These are phyloP conservation scores for Cancer borealis DNA, from an alignment of 2,888 invertebrate genomes.

Conservation along the genomic window DNA sequence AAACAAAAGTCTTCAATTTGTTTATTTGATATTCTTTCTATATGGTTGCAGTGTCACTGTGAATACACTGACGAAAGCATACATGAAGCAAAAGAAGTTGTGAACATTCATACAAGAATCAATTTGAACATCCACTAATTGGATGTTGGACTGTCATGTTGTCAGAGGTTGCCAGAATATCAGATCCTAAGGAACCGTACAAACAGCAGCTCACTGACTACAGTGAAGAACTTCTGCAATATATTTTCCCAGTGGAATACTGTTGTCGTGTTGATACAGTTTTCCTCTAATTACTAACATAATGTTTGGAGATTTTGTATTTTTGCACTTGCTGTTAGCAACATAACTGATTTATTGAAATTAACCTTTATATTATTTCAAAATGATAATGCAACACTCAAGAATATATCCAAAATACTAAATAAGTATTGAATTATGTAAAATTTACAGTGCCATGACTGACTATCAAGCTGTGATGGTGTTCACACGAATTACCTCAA, in stretches of 20 bases:
- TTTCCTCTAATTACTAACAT: background rate
- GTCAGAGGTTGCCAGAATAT: constrained; percentile 24
- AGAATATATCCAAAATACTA: background rate
- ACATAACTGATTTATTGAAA: background rate
- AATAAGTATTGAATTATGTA: background rate
- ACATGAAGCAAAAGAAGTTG: constrained; percentile 68
- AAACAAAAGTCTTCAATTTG: constrained; percentile 63
- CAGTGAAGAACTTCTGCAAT: no score
- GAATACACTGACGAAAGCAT: constrained; percentile 73
- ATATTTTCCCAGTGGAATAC: background rate
- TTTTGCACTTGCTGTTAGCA: background rate
- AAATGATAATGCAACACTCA: background rate
- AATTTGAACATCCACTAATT: constrained; percentile 17
- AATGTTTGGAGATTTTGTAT: background rate
- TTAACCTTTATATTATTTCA: background rate
- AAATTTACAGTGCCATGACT: background rate
- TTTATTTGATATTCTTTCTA: constrained; percentile 72
- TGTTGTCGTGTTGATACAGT: background rate
- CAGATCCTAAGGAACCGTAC: background rate
- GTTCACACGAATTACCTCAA: background rate
- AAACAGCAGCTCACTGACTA: background rate
- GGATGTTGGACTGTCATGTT: constrained; percentile 41
- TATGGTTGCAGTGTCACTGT: constrained; percentile 72
- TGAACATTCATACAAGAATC: constrained; percentile 61
- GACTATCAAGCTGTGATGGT: background rate